These are phyloP conservation scores for Chiroxiphia lanceolata DNA, from an alignment of 2,797 vertebrate genomes.

Conservation along the genomic window DNA sequence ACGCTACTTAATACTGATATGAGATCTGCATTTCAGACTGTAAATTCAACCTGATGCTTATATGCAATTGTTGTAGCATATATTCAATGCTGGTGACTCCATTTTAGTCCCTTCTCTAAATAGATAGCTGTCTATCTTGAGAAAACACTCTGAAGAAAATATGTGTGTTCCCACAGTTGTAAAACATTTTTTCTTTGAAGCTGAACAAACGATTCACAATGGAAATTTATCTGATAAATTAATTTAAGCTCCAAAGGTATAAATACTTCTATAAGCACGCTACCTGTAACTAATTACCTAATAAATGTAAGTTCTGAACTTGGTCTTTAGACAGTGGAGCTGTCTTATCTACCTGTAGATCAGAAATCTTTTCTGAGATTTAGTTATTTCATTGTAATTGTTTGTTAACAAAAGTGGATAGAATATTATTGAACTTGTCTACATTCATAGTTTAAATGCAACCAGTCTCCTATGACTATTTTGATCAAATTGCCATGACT, in stretches of 20 bases:
- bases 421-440: neutral
- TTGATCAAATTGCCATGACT: neutral
- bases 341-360: neutral
- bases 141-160: neutral
- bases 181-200: neutral
- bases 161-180: neutral
- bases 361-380: neutral
- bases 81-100: neutral
- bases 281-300: neutral
- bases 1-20: neutral
- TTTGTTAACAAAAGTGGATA: neutral
- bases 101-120: neutral
- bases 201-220: neutral
- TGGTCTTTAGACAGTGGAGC: neutral
- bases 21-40: neutral
- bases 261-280: neutral
- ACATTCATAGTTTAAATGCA: neutral
- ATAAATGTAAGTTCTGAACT: neutral
- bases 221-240: neutral
- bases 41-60: neutral
- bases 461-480: neutral
- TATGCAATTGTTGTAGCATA: neutral
- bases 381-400: neutral
- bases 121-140: neutral
- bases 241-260: neutral